Evolutionary conservation across 1,140 invertebrate genomes (phyloP), one percentile per base, ranked within the genome.

Genomic region (Sweltsa coloradensis): DNA sequence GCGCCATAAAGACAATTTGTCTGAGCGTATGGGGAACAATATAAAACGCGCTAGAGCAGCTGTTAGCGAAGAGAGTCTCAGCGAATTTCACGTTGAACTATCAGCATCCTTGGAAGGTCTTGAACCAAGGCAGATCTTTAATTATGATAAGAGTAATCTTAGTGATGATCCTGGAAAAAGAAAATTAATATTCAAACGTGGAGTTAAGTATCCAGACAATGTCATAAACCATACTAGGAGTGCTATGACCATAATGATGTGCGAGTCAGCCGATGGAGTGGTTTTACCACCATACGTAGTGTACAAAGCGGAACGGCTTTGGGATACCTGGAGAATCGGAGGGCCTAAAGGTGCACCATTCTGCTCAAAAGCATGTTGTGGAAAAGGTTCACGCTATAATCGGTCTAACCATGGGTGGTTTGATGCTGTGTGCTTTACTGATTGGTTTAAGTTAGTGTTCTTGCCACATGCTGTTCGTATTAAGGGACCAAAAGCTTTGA

Each of bases 111-210:
- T 41, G 24, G 43, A 48, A 50, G 54, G 53, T 26, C 54, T 65
- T 14, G 58, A 59, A 24, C 52, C 58, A 14, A 49, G 19, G 14
- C 55, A 60, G 44, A 59, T 68, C 16, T 47, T 62, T 4, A 64
- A 66, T 50, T 65, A 61, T 45, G 58, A 64, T 45, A 58, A 63
- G 36, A 61, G 61, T 45, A 60, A 62, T 49, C 41, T 64, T 3
- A 27, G 45, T 1, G 57, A 60, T 44, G 56, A 59, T 29, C 58
- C 59, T 13, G 57, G 58, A 3, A 49, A 49, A 16, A 53, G 50
- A 26, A 62, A 55, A 49, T 43, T 56, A 39, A 37, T 64, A 23
- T 41, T 55, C 16, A 52, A 47, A 52, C 49, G 56, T 40, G 60
- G 57, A 23, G 47, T 37, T 9, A 61, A 64, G 52, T 58, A 65